A percentile compares a stretch with the other conserved stretches of the same genome.
Evolutionary conservation across 2,113 vertebrate species (phyloP).

Genomic region (Spermophilus dauricus): DNA sequence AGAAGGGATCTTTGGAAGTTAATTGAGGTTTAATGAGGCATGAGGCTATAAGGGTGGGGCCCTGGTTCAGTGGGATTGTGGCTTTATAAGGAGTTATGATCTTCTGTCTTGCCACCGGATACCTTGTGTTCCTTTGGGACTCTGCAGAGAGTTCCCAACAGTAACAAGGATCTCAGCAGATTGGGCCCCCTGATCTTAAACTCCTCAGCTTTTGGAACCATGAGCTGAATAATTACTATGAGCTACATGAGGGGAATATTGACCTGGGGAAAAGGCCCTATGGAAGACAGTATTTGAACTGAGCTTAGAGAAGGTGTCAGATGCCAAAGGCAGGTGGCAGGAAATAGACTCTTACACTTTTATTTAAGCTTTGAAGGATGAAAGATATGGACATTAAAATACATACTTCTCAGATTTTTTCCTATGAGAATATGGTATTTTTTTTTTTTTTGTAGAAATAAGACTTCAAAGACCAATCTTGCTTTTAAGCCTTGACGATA

Average conservation of each 20-base stretch:
- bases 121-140: background rate
- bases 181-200: background rate
- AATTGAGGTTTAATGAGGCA: background rate
- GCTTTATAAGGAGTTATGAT: no score
- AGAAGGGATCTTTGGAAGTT: background rate
- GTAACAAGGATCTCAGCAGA: background rate
- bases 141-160: background rate
- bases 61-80: background rate
- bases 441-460: background rate
- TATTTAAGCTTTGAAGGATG: background rate
- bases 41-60: no score
- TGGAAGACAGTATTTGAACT: background rate
- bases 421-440: background rate
- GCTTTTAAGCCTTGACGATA: background rate
- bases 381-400: background rate
- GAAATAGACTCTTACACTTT: no score
- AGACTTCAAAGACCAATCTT: background rate
- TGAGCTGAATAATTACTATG: background rate
- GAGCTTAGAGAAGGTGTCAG: background rate
- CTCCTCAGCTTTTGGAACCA: background rate
- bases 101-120: no score
- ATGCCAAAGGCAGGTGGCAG: background rate
- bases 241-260: background rate
- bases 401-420: background rate
- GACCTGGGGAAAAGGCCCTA: background rate